Base-by-base conservation (phyloP, 2,113 vertebrate genomes). In the Elgaria multicarinata region DNA sequence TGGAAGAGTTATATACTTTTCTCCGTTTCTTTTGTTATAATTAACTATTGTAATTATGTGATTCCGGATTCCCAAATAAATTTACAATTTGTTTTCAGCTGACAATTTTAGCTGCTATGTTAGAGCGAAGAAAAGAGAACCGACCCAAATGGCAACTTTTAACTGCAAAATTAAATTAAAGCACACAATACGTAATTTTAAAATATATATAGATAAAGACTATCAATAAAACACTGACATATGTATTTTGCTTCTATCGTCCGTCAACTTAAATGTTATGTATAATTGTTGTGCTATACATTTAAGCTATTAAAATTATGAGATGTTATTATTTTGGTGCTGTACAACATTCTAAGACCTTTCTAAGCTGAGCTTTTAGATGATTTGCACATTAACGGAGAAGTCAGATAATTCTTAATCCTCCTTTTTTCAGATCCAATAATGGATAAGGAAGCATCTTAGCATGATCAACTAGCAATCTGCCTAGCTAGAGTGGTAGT, bases 391-490 rank as follows among this genome's bases (percentile, higher is more conserved):
- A 98, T 98, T 98, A 98, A 98, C 97, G 95, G 96, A 97, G 96
- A 97, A 98, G 97, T 97, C 97, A 98, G 98, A 98, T 98, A 98
- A 98, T 99, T 98, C 98, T 98, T 98, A 99, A 98, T 98, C 98
- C 97, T 98, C 97, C 98, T 98, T 98, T 96, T 98, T 98, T 97
- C 97, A 98, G 98, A 99, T 98, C 98, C 97, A 98, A 97, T 98
- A 98, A 98, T 97, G 97, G 98, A 98, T 98, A 98, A 98, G 97
- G 95, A 95, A 97, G 97, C 96, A 97, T 98, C 97, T 98, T 96
- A 96, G 97, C 97, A 98, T 98, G 98, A 98, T 98, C 98, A 98
- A 97, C 97, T 98, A 98, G 97, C 97, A 98, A 98, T 98, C 97
- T 98, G 97, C 97, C 96, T 97, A 97, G 97, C 96, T 97, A 97